phyloP scores from a whole-genome alignment of 2,113 vertebrate species.

The Narcine bancroftii region DNA sequence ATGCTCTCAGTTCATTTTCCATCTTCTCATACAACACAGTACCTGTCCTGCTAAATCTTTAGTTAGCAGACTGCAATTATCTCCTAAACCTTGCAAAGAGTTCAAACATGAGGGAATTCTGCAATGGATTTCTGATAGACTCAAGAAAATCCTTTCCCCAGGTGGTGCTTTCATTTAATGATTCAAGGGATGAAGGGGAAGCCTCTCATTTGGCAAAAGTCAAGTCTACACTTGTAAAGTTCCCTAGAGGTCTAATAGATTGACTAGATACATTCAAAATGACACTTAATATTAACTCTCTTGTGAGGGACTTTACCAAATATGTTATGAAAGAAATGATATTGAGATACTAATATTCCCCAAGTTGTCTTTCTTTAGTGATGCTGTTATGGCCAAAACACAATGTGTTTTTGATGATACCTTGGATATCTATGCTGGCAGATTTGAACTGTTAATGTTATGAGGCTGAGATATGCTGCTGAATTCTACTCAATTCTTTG shows the following conservation, averaged over 20 bases:
- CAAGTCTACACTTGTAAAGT: background rate
- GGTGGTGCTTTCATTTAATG: background rate
- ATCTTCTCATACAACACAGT: background rate
- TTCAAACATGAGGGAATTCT: slow-evolving; percentile 2
- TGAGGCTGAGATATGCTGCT: background rate
- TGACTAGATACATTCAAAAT: background rate
- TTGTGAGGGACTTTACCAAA: background rate
- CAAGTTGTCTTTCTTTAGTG: background rate
- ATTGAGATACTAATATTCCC: background rate
- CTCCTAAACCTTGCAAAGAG: background rate
- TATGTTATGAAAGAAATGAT: background rate
- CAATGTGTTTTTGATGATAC: background rate
- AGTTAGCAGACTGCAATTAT: background rate
- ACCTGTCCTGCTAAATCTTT: background rate
- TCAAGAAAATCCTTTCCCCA: background rate
- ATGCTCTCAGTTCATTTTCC: background rate
- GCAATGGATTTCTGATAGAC: background rate
- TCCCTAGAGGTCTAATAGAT: slow-evolving; percentile 5
- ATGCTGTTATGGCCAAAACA: background rate
- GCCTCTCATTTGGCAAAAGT: slow-evolving; percentile 16
- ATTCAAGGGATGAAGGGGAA: background rate
- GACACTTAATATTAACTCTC: background rate
- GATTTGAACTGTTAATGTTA: background rate
- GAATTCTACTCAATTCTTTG: background rate
- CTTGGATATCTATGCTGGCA: background rate